Conservation (phyloP, 2,797 vertebrate genomes). For the Craterocephalus amniculus region DNA sequence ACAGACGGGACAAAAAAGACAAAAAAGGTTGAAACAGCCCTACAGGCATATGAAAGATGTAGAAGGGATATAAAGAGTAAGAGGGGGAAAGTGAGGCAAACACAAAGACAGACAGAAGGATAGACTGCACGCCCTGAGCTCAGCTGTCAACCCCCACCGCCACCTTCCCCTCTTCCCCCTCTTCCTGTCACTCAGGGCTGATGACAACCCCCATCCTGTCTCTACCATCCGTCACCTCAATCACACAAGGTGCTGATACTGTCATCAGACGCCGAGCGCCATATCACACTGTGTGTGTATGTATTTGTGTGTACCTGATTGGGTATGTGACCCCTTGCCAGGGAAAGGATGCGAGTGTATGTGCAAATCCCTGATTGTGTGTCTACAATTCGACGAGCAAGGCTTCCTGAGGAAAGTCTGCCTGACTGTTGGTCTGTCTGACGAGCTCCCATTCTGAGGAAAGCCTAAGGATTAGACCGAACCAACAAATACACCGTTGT, state of each 20-base stretch:
- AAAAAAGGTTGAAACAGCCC: constrained; percentile 58
- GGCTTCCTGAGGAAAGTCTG: constrained; percentile 57
- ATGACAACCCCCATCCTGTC: constrained; percentile 78
- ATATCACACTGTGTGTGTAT: constrained; percentile 62
- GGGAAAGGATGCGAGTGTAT: constrained; percentile 29
- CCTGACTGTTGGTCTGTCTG: constrained; percentile 58
- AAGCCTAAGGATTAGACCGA: constrained; percentile 61
- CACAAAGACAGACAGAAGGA: constrained; percentile 54
- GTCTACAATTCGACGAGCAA: constrained; percentile 60
- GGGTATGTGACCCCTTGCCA: constrained; percentile 69
- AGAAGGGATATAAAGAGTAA: constrained; percentile 38
- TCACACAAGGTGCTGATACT: constrained; percentile 77
- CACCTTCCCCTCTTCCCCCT: constrained; percentile 23
- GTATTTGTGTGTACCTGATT: constrained; percentile 62
- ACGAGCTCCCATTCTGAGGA: constrained; percentile 60
- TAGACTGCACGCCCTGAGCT: constrained; percentile 67
- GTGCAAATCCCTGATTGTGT: constrained; percentile 46
- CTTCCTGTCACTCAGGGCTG: constrained; percentile 76
- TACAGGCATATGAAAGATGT: constrained; percentile 60
- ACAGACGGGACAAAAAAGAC: constrained; percentile 50
- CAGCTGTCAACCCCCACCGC: constrained; percentile 45
- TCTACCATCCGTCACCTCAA: constrained; percentile 78
- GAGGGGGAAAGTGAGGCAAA: constrained; percentile 47
- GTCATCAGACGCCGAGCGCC: constrained; percentile 71
- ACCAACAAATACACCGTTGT: constrained; percentile 57